phyloP scores from a whole-genome alignment of 2,888 invertebrate genomes.

The Pachliopta kotzebuea region DNA sequence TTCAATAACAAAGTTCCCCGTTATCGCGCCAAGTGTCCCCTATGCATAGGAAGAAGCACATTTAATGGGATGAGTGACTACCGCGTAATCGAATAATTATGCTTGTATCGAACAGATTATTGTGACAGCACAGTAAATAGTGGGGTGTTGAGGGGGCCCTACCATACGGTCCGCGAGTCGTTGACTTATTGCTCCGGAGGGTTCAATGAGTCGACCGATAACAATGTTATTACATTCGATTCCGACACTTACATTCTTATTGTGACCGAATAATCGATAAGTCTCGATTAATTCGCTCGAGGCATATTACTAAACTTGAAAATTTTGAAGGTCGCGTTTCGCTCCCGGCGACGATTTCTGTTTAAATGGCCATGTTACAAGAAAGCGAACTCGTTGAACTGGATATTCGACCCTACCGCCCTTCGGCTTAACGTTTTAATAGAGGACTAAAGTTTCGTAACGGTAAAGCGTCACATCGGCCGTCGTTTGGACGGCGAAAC shows the following conservation, averaged over 20 bases:
- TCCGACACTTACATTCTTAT: conserved; percentile 27
- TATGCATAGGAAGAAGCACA: not conserved
- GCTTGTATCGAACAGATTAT: conserved; percentile 29
- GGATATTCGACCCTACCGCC: conserved; percentile 61
- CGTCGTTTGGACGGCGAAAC: conserved; percentile 57
- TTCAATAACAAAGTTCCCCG: conserved; percentile 28
- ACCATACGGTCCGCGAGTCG: conserved; percentile 66
- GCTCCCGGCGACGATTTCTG: conserved; percentile 48
- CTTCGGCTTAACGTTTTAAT: conserved; percentile 53
- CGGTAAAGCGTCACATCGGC: conserved; percentile 60
- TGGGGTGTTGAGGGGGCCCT: conserved; percentile 49
- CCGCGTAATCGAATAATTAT: conserved; percentile 33
- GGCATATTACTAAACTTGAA: conserved; percentile 46
- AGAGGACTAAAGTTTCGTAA: conserved; percentile 57
- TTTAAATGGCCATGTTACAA: conserved; percentile 55
- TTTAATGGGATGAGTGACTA: conserved; percentile 4
- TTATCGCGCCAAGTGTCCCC: conserved; percentile 22
- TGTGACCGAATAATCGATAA: conserved; percentile 31
- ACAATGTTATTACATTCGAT: conserved; percentile 58
- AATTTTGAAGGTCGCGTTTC: conserved; percentile 29
- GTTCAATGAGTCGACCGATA: conserved; percentile 54
- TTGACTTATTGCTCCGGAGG: conserved; percentile 66
- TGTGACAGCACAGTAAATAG: conserved; percentile 40
- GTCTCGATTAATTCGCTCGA: conserved; percentile 5
- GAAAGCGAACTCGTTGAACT: conserved; percentile 44